Evolutionary conservation across 1,140 invertebrate genomes (phyloP), one percentile per base, ranked within the genome.

Genomic region (Zaprionus vittiger): DNA sequence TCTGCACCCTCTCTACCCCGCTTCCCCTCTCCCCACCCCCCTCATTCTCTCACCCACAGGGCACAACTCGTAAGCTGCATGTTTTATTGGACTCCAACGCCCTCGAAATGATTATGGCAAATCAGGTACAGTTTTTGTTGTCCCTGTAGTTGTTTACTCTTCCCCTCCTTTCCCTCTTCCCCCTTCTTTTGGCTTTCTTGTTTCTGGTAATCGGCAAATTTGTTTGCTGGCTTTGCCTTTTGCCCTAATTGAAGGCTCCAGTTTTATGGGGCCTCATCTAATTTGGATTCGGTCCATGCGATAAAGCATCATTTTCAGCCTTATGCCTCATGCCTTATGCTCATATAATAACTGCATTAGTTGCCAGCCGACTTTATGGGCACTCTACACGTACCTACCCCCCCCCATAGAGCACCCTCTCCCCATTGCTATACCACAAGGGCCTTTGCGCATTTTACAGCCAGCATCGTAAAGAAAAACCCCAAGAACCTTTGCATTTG

Each of bases 11-110:
- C 11, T 37, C 38, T n/a, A 49, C n/a, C 20, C 70, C 73, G 69
- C 65, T 80, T 74, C 57, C 65, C 66, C 72, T 70, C 37, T 22
- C 0, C 2, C 63, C 24, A 31, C 7, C 63, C 17, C 37, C 5
- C 24, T 24, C 38, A 3, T 9, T 28, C 41, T 12, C n/a, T 1
- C 5, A 0, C 2, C 17, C 31, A 6, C 44, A 47, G 28, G 61
- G 61, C 28, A 64, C 61, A 64, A 31, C 65, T 89, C 84, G 85
- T 89, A 87, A 89, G 84, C 84, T 71, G 78, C 74, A 81, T 87
- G 84, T 87, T 87, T 87, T 87, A 87, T 87, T 87, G 84, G 82
- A 55, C 74, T 67, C 65, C 65, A 59, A 67, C 57, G 62, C 61
- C 57, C 60, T 73, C 49, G 49, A 67, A 77, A 77, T 77, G 70